phyloP scores from a whole-genome alignment of 1,140 invertebrate species.

The Philopotamus ludificatus region DNA sequence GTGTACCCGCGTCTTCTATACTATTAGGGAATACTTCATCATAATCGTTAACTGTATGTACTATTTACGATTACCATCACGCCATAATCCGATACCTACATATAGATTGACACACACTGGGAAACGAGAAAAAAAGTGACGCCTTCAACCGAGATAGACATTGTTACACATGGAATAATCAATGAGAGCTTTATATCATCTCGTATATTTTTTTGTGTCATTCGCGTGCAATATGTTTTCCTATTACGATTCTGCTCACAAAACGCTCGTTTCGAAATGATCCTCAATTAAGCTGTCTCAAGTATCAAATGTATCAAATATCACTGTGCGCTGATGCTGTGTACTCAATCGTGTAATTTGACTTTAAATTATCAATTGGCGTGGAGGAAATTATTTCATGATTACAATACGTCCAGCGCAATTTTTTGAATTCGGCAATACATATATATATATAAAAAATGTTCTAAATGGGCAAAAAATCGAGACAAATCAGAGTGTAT shows the following conservation, averaged over 20 bases:
- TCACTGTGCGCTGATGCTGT: constrained; percentile 1
- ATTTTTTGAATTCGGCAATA: too few species aligned
- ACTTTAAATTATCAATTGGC: constrained; percentile 12
- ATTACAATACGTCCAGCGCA: constrained; percentile 9
- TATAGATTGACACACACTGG: background rate
- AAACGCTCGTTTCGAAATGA: constrained; percentile 3
- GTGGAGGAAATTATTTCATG: constrained; percentile 11
- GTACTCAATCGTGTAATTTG: constrained; percentile 12
- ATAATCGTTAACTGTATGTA: constrained; percentile 17
- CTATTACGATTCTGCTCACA: background rate
- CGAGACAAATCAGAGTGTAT: background rate
- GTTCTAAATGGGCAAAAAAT: background rate
- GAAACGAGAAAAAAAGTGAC: too few species aligned
- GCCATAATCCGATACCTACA: constrained; percentile 11
- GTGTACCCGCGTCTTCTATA: constrained; percentile 10
- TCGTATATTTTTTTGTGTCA: too few species aligned
- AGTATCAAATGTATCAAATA: constrained; percentile 8
- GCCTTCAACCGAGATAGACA: too few species aligned
- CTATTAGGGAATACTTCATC: constrained; percentile 27
- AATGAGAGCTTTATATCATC: too few species aligned
- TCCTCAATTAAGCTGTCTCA: constrained; percentile 10
- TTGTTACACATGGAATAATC: too few species aligned
- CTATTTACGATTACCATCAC: constrained; percentile 26
- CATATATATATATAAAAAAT: background rate
- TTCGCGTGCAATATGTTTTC: background rate